Percentiles rank a stretch among this genome's conserved stretches.
These are phyloP conservation scores for Pristionchus mayeri DNA, from an alignment of 2,888 invertebrate genomes.

Conservation along the genomic window DNA sequence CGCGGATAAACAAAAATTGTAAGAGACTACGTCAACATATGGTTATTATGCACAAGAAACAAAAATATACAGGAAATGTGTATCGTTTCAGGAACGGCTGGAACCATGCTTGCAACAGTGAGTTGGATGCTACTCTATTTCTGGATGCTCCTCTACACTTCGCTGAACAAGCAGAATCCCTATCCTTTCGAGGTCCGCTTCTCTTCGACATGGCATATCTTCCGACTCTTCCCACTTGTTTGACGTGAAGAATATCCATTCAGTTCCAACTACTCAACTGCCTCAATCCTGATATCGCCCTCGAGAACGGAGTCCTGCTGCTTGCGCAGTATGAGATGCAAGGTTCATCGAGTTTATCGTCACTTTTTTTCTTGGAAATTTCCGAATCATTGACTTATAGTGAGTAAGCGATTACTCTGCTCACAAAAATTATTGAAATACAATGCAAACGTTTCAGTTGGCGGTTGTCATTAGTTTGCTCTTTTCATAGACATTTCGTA, in stretches of 20 bases:
- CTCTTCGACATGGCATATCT: too few species aligned
- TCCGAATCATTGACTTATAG: background rate
- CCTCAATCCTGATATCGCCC: slow-evolving; percentile 69
- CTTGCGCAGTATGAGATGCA: slow-evolving; percentile 69
- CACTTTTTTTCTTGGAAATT: background rate
- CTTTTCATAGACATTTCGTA: too few species aligned
- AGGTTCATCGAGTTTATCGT: slow-evolving; percentile 46
- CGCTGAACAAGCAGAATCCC: background rate
- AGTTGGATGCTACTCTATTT: slow-evolving; percentile 72
- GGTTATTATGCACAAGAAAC: too few species aligned
- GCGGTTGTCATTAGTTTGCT: too few species aligned
- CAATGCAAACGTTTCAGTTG: too few species aligned
- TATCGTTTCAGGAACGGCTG: slow-evolving; percentile 60
- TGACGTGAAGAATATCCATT: too few species aligned
- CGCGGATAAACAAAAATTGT: too few species aligned
- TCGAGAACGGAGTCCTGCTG: slow-evolving; percentile 62
- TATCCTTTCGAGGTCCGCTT: background rate
- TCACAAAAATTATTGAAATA: too few species aligned
- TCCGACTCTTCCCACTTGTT: background rate
- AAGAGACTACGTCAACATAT: too few species aligned
- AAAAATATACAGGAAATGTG: too few species aligned
- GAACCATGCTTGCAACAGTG: slow-evolving; percentile 65
- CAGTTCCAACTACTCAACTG: slow-evolving; percentile 63
- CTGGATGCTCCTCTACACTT: slow-evolving; percentile 55
- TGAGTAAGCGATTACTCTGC: background rate